These are phyloP conservation scores for Lepeophtheirus nordmannii DNA, from an alignment of 2,888 invertebrate genomes.

Conservation along the genomic window DNA sequence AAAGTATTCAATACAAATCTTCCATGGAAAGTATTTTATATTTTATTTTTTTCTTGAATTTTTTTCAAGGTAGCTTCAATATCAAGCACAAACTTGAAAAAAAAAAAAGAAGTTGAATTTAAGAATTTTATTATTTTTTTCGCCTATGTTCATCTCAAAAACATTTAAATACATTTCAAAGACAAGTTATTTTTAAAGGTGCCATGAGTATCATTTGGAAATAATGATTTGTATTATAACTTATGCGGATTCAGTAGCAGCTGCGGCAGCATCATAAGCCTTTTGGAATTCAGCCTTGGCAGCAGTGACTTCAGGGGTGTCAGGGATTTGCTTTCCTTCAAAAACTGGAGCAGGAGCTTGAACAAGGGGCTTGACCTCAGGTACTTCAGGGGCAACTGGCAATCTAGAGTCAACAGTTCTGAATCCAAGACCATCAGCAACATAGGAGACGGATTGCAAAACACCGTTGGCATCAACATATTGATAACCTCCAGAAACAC, in stretches of 20 bases:
- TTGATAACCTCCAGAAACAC: slow-evolving; percentile 12
- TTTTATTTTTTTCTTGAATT: too few relatives aligned
- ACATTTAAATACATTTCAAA: not conserved
- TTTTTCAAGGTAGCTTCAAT: too few relatives aligned
- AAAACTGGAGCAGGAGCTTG: not conserved
- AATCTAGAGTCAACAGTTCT: slow-evolving; percentile 9
- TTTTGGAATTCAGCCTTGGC: slow-evolving; percentile 19
- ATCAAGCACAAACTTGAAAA: too few relatives aligned
- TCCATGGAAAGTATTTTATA: too few relatives aligned
- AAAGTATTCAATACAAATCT: too few relatives aligned
- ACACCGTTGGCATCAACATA: slow-evolving; percentile 22
- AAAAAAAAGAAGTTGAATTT: not conserved
- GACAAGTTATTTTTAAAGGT: not conserved
- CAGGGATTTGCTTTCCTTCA: not conserved
- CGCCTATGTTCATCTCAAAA: slow-evolving; percentile 2
- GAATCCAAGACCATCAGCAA: slow-evolving; percentile 21
- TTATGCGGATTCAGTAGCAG: not conserved
- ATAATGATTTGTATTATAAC: too few relatives aligned
- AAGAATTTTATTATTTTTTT: not conserved
- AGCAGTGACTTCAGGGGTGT: slow-evolving; percentile 16
- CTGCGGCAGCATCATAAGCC: slow-evolving; percentile 9
- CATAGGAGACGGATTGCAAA: slow-evolving; percentile 11
- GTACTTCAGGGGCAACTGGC: slow-evolving; percentile 17
- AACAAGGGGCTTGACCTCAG: not conserved
- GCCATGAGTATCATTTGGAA: not conserved